Base-by-base conservation (phyloP, 2,797 vertebrate species). In the Chloroceryle amazona region DNA sequence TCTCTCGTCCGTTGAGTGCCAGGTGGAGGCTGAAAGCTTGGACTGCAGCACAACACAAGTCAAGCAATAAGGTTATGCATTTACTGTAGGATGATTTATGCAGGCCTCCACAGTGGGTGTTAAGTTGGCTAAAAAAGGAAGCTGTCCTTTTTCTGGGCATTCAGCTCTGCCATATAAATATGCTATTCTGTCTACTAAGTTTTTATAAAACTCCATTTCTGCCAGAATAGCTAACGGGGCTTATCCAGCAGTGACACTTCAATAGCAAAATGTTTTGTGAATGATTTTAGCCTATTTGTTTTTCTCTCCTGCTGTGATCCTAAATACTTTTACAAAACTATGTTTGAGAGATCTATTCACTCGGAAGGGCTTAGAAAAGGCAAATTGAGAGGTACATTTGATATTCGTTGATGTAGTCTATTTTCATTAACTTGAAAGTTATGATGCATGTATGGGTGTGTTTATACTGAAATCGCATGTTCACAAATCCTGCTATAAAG, bases 281-380 rank as follows among this genome's bases (percentile, higher is more conserved):
- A 96, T 93, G n/a, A 91, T 95, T 96, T 96, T 76, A 85, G 58
- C 74, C 51, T 91, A 17, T 88, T 96, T 96, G 60, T 83, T 95
- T 89, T 96, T 76, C 57, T 90, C 42, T 78, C 76, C 60, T 44
- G 20, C 81, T 57, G 37, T 81, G 81, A 66, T 89, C 58, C 91
- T 76, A 96, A 94, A 92, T 92, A 82, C 91, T 92, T 97, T 96
- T 95, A 83, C 54, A 60, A 88, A 95, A 79, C 82, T 63, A 2
- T 85, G 23, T 83, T 90, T 96, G 79, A 85, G 71, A 72, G 72
- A 90, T n/a, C 16, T 92, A 62, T 73, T 95, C 54, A 29, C 60
- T 92, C 71, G 39, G 41, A 94, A 95, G 29, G 37, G 37, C 54
- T 85, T 88, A 81, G 63, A 65, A 93, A 87, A 91, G 61, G 23